Evolutionary conservation across 2,797 vertebrate species (phyloP).

Genomic region (Lacerta agilis): DNA sequence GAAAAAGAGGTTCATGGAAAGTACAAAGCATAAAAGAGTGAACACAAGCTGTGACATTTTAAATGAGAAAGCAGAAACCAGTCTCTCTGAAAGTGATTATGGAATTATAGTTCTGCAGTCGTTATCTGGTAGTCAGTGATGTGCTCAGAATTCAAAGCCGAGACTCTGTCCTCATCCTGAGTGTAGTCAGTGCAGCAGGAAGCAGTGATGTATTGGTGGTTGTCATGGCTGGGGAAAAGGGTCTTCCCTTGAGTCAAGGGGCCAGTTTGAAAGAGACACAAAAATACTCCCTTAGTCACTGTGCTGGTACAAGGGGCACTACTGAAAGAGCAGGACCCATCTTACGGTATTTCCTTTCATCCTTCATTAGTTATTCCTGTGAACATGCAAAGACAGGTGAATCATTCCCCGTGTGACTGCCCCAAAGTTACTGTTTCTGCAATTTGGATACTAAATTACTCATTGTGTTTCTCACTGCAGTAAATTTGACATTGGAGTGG

Average conservation of each 20-base stretch:
- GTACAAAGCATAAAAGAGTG: slow-evolving; percentile 71
- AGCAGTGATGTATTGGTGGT: background rate
- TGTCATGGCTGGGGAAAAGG: background rate
- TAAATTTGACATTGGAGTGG: background rate
- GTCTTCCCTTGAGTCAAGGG: background rate
- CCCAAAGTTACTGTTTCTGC: background rate
- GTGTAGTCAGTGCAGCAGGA: background rate
- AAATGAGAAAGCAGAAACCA: slow-evolving; percentile 68
- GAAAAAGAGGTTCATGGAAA: slow-evolving; percentile 66
- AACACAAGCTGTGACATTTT: slow-evolving; percentile 73
- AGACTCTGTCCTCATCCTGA: accelerated
- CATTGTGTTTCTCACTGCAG: background rate
- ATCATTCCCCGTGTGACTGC: background rate
- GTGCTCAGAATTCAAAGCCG: slow-evolving; percentile 55
- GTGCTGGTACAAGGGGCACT: background rate
- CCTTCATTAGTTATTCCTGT: background rate
- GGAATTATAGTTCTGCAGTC: slow-evolving; percentile 55
- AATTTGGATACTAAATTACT: background rate
- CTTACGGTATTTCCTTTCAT: background rate
- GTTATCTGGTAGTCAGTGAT: slow-evolving; percentile 48
- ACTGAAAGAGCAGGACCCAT: background rate
- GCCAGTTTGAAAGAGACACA: background rate
- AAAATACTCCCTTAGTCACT: background rate
- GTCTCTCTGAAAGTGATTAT: slow-evolving; percentile 62
- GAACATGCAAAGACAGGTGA: background rate